These are phyloP conservation scores for Hemithea aestivaria DNA, from an alignment of 2,888 invertebrate genomes.

Conservation along the genomic window DNA sequence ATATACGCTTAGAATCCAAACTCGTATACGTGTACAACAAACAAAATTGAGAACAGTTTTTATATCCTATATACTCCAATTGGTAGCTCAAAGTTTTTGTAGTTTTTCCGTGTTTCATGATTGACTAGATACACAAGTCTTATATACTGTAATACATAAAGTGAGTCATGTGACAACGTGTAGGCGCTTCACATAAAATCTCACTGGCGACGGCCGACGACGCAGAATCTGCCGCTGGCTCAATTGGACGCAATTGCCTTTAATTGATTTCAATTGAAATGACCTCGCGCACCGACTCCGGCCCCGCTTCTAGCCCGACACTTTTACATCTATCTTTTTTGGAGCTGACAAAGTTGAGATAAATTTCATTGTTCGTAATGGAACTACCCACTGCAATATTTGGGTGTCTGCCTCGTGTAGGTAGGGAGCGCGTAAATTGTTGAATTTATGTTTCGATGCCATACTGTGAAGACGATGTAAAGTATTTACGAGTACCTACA, in stretches of 20 bases:
- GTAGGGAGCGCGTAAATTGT: constrained; percentile 16
- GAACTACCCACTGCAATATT: constrained; percentile 35
- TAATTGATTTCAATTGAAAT: constrained; percentile 77
- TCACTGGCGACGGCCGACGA: constrained; percentile 66
- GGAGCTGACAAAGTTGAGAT: constrained; percentile 69
- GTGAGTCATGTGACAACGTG: constrained; percentile 67
- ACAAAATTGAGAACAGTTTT: no score
- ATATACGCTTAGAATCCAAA: no score
- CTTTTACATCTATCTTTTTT: constrained; percentile 78
- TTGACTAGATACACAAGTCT: constrained; percentile 5
- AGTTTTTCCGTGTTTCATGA: constrained; percentile 5
- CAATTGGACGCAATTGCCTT: constrained; percentile 76
- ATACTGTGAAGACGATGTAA: no score
- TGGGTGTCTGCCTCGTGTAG: constrained; percentile 12
- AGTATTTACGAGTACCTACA: no score
- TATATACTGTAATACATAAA: constrained; percentile 29
- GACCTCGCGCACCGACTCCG: constrained; percentile 74
- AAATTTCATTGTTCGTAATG: constrained; percentile 60
- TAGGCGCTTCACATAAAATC: constrained; percentile 77
- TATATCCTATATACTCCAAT: no score
- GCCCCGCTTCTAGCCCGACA: constrained; percentile 74
- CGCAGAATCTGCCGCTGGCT: constrained; percentile 76
- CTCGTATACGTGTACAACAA: no score
- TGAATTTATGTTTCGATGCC: constrained; percentile 8
- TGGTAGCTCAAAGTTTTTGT: no score